Evolutionary conservation across 2,113 vertebrate species (phyloP).

Genomic region (Crotalus horridus): DNA sequence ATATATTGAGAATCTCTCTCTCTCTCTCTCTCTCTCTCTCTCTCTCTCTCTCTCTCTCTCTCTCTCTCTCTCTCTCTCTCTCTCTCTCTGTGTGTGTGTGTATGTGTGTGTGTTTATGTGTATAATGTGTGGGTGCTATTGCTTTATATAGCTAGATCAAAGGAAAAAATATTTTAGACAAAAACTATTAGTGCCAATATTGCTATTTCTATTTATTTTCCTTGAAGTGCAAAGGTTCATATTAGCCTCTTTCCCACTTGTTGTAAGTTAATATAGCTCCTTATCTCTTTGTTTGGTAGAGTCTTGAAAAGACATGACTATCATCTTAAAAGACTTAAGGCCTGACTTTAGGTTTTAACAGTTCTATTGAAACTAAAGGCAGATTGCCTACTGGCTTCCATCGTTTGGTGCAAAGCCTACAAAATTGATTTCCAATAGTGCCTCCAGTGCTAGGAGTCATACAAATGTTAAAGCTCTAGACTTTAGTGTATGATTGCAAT

Average conservation of each 20-base stretch:
- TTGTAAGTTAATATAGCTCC: not conserved
- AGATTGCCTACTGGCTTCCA: not conserved
- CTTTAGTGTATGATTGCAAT: not conserved
- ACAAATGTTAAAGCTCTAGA: not conserved
- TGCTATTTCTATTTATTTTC: not conserved
- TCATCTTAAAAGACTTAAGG: not conserved
- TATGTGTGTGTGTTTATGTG: not conserved
- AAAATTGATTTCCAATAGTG: constrained; percentile 14
- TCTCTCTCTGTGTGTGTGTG: not conserved
- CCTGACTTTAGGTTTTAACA: not conserved
- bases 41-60: not conserved
- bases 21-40: too few relatives aligned
- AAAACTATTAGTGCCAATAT: not conserved
- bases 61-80: too few relatives aligned
- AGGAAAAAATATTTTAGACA: not conserved
- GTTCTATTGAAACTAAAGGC: not conserved
- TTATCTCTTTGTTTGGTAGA: not conserved
- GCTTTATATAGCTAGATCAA: not conserved
- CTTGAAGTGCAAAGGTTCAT: not conserved
- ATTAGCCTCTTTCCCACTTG: not conserved
- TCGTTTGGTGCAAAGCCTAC: not conserved
- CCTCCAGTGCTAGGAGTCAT: not conserved
- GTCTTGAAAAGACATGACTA: constrained; percentile 2
- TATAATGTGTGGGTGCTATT: not conserved
- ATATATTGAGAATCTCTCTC: not conserved